These are phyloP conservation scores for Falco concolor DNA, from an alignment of 2,797 vertebrate species.

Conservation along the genomic window DNA sequence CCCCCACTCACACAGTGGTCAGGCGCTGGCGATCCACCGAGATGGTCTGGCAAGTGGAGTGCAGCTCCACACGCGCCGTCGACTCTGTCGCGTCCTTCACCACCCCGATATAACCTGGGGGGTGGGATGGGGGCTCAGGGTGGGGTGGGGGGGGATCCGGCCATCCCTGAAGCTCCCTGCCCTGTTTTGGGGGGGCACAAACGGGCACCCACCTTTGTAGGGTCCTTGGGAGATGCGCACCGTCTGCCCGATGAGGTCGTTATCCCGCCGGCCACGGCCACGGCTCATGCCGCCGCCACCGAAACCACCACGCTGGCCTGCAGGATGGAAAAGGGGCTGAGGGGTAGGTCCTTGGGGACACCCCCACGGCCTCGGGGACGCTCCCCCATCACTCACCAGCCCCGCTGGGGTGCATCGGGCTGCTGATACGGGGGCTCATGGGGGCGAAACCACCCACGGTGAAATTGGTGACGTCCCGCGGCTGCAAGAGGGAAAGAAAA, in stretches of 20 bases:
- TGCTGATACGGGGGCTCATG: conserved; percentile 95
- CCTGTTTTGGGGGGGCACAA: background rate
- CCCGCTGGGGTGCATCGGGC: conserved; percentile 86
- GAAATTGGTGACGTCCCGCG: conserved; percentile 92
- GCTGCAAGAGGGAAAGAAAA: conserved; percentile 62
- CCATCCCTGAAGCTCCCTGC: background rate
- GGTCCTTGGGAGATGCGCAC: conserved; percentile 94
- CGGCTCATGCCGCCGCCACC: conserved; percentile 81
- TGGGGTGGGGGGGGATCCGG: background rate
- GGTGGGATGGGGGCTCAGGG: background rate
- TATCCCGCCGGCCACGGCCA: conserved; percentile 88
- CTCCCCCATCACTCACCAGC: conserved; percentile 52
- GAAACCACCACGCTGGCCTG: conserved; percentile 79
- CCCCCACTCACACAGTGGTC: conserved; percentile 82
- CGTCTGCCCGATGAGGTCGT: conserved; percentile 93
- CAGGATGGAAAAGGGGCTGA: background rate
- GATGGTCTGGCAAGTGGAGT: conserved; percentile 97
- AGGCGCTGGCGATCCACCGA: conserved; percentile 91
- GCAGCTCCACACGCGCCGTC: conserved; percentile 90
- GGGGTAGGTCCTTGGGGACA: background rate
- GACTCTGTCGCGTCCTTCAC: conserved; percentile 96
- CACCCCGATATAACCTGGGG: conserved; percentile 90
- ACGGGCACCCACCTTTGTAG: conserved; percentile 83
- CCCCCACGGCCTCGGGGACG: rapidly evolving
- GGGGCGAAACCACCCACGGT: conserved; percentile 88